Base-by-base conservation (phyloP, 2,888 invertebrate species). In the Drosophila heteroneura region DNA sequence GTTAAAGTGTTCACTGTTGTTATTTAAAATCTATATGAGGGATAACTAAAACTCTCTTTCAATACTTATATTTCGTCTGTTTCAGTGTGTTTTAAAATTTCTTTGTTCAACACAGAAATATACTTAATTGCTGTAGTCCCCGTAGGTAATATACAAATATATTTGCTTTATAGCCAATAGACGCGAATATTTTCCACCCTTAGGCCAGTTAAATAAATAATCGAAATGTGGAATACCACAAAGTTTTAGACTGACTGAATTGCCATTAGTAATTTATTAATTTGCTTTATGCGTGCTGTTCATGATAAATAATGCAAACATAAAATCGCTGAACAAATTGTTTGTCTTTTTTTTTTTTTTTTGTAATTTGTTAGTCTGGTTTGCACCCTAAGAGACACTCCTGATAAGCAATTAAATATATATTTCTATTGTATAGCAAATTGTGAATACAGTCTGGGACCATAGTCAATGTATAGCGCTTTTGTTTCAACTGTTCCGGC, bases 331-430 rank as follows among this genome's bases (percentile, higher is more conserved):
- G 53, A 72, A 66, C 61, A 66, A 79, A 68, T 79, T 59, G 69
- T 41, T 44, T 58, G 44, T 33, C 16, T 30, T 52, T 5, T 26
- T 19, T 14, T 28, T n/a, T n/a, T 6, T 10, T 30, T 37, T 19
- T 57, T 56, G 54, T 28, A 39, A 39, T 70, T 63, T 52, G 39
- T 61, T 52, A 28, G 62, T 26, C 51, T 61, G 70, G 32, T 32
- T 59, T 32, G 52, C 26, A 26, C 35, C 51, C 65, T 41, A 47
- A 22, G 51, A 28, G 71, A 60, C 68, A 62, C 54, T 60, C 59
- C 70, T 76, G 80, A 73, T 76, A 67, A 66, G 63, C 79, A 79
- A 79, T 80, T 80, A 79, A 80, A 79, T 66, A 76, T 76, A 65
- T 56, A 64, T 70, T 70, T 80, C 79, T 80, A 80, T 79, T 79